Evolutionary conservation across 2,113 vertebrate species (phyloP).

Genomic region (Toxotes jaculatrix): DNA sequence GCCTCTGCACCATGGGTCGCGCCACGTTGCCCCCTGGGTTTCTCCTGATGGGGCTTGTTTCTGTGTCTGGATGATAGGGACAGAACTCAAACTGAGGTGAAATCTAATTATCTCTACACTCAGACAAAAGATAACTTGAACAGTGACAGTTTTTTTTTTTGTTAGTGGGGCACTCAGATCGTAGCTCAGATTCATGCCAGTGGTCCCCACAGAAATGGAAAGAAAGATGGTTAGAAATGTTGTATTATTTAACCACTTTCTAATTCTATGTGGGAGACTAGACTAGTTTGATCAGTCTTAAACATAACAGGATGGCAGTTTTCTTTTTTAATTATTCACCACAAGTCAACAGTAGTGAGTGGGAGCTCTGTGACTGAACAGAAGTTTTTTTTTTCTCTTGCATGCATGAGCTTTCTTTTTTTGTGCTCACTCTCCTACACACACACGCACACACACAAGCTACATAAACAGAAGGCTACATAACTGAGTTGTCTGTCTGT

Average conservation of each 20-base stretch:
- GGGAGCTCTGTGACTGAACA: slow-evolving; percentile 57
- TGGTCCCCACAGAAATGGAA: slow-evolving; percentile 30
- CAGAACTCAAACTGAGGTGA: background rate
- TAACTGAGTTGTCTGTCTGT: slow-evolving; percentile 71
- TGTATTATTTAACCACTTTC: slow-evolving; percentile 62
- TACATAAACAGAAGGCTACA: slow-evolving; percentile 68
- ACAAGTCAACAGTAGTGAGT: slow-evolving; percentile 67
- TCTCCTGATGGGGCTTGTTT: slow-evolving; percentile 90
- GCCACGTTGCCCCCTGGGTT: slow-evolving; percentile 94
- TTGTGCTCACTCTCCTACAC: slow-evolving; percentile 40
- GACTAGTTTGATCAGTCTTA: slow-evolving; percentile 62
- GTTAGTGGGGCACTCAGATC: background rate
- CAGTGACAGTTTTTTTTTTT: background rate
- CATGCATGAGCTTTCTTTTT: slow-evolving; percentile 43
- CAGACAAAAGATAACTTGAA: background rate
- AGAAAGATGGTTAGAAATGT: slow-evolving; percentile 52
- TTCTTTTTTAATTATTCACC: slow-evolving; percentile 68
- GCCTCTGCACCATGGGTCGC: slow-evolving; percentile 92
- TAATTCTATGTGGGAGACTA: slow-evolving; percentile 52
- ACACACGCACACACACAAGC: background rate
- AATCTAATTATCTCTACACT: slow-evolving; percentile 6
- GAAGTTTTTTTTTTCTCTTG: slow-evolving; percentile 36
- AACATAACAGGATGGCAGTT: slow-evolving; percentile 70
- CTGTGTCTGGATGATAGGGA: slow-evolving; percentile 83
- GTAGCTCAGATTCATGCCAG: slow-evolving; percentile 27